These are phyloP conservation scores for Chlamydotis undulata DNA, from an alignment of 2,113 vertebrate species.

Conservation along the genomic window DNA sequence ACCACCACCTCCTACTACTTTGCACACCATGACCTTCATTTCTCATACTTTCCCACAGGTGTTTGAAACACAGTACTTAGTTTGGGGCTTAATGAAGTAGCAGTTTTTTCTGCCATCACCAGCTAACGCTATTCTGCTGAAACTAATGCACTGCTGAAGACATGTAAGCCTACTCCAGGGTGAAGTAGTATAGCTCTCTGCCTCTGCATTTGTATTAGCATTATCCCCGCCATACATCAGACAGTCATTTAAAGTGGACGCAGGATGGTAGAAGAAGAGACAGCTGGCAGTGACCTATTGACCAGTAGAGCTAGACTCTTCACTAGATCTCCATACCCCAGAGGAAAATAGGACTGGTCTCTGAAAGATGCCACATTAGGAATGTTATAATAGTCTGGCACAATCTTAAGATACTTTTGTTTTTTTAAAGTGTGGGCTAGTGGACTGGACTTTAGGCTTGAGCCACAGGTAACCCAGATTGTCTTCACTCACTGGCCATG, in stretches of 20 bases:
- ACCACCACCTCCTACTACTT: constrained; percentile 3
- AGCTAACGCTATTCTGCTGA: background rate
- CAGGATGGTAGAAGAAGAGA: background rate
- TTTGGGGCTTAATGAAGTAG: background rate
- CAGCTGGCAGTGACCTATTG: background rate
- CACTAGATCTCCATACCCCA: background rate
- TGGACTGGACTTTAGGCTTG: background rate
- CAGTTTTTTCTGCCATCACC: background rate
- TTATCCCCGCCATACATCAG: rapidly evolving
- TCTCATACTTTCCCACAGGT: constrained; percentile 31
- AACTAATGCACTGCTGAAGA: background rate
- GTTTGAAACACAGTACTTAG: background rate
- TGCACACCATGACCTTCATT: background rate
- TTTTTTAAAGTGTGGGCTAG: background rate
- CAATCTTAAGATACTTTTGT: background rate
- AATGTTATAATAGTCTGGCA: background rate
- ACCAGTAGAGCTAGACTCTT: background rate
- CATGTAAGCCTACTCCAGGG: background rate
- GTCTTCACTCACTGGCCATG: background rate
- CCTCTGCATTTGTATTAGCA: background rate
- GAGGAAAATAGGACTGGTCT: background rate
- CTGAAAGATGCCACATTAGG: background rate
- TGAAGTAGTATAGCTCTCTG: background rate
- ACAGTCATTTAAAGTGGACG: background rate
- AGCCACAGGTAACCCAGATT: background rate